Base-by-base conservation (phyloP, 2,888 invertebrate genomes). In the Piscicola geometra region DNA sequence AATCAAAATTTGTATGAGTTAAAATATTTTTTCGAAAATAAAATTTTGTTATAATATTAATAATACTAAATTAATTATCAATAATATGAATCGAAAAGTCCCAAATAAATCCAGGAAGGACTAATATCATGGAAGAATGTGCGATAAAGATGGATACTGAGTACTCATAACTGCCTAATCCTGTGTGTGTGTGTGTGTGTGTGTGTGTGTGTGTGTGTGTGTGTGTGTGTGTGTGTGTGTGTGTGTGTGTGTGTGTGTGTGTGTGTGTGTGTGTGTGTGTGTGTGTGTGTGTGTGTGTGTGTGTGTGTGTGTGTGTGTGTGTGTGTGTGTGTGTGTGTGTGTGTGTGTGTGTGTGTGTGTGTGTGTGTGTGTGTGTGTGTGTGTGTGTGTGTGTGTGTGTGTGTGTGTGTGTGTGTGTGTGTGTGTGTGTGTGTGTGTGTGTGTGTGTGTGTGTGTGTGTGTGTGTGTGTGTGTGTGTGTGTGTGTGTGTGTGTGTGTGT, bases 341-440 rank as follows among this genome's bases (percentile, higher is more conserved):
- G 60, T 56, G 60, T 56, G 60, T 56, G 60, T 56, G 60, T 56
- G 60, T 56, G 60, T 56, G 60, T 56, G 71, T 71, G 71, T 71
- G 60, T 56, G 60, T 56, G 60, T 56, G 60, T 56, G 60, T 56
- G 60, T 56, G 60, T 56, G 35, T 28, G 41, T 41, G 36, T 70
- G 36, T 70, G 70, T 41, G 36, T 70, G 67, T 67, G 67, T 67
- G 67, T 67, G 67, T 35, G 67, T 67, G 67, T 67, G 67, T 67
- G 35, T 67, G 67, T 67, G 67, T 35, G 35, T 28, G 64, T 64
- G n/a, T 28, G 30, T 64, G 25, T 64, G 64, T 64, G 30, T 64
- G n/a, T 64, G n/a, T 64, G 64, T 30, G n/a, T 64, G 64, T 64
- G 64, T 64, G 30, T 30, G 30, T 28, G 64, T 30, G 25, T 64